These are phyloP conservation scores for Acleris sparsana DNA, from an alignment of 2,888 invertebrate species.

Conservation along the genomic window DNA sequence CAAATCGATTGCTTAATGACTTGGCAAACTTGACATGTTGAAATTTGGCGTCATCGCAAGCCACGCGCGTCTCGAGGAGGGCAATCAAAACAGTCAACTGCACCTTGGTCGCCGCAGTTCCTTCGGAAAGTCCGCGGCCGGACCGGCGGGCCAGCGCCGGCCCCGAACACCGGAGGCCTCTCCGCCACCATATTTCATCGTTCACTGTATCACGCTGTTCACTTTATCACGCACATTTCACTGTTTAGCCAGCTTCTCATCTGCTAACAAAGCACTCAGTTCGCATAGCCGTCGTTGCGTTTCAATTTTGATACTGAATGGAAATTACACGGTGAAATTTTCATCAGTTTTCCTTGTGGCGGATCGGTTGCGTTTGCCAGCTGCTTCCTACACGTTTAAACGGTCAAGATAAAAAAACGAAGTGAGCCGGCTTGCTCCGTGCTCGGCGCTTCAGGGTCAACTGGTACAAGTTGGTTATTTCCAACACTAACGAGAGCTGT, in stretches of 20 bases:
- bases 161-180: conserved; percentile 71
- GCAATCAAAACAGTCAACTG: conserved; percentile 52
- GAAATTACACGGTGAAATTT: conserved; percentile 20
- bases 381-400: conserved; percentile 28
- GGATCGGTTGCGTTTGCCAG: conserved; percentile 16
- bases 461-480: conserved; percentile 65
- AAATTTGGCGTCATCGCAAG: conserved; percentile 40
- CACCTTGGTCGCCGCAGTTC: conserved; percentile 85
- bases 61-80: conserved; percentile 39
- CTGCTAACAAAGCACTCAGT: conserved; percentile 39
- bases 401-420: conserved; percentile 33
- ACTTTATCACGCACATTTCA: conserved; percentile 51
- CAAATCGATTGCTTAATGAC: not conserved
- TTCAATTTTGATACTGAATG: conserved; percentile 29
- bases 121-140: conserved; percentile 80
- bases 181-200: conserved; percentile 78
- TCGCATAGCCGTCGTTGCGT: conserved; percentile 19
- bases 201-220: conserved; percentile 52
- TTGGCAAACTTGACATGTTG: not conserved
- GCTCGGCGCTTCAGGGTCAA: conserved; percentile 72
- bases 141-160: conserved; percentile 71
- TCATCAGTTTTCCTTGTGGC: conserved; percentile 13
- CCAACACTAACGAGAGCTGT: conserved; percentile 56
- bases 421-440: conserved; percentile 42
- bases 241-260: conserved; percentile 47